A percentile compares a stretch with the other conserved stretches of the same genome.
phyloP scores from a whole-genome alignment of 2,113 vertebrate species.

The Ammodytes dubius region DNA sequence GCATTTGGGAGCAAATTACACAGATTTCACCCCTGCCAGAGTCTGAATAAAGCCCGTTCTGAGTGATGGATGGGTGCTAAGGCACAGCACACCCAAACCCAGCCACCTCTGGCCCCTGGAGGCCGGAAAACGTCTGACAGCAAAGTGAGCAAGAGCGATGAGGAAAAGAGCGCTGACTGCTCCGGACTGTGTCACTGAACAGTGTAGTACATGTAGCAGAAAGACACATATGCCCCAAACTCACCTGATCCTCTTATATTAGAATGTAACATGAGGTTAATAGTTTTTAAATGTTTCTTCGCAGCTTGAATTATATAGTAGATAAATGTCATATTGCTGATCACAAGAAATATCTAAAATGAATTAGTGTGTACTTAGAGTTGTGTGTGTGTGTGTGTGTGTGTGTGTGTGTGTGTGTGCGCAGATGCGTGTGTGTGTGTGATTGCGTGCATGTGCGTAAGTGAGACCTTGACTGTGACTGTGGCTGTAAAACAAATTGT shows the following conservation, averaged over 20 bases:
- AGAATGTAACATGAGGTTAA: not conserved
- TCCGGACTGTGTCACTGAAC: slow-evolving; percentile 4
- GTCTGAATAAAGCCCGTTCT: slow-evolving; percentile 77
- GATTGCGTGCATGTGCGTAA: not conserved
- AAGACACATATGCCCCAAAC: not conserved
- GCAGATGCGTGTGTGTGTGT: slow-evolving; percentile 10
- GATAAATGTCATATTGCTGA: not conserved
- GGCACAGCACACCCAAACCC: slow-evolving; percentile 70
- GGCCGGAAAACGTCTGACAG: slow-evolving; percentile 71
- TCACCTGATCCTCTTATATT: slow-evolving; percentile 1
- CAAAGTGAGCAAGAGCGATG: slow-evolving; percentile 49
- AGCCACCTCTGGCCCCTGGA: slow-evolving; percentile 68
- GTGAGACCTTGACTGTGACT: slow-evolving; percentile 58
- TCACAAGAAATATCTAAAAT: not conserved
- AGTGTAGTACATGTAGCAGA: not conserved
- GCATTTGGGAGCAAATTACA: slow-evolving; percentile 83
- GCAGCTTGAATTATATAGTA: not conserved
- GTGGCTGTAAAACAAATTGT: slow-evolving; percentile 64
- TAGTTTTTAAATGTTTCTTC: not conserved
- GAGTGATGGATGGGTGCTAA: slow-evolving; percentile 81
- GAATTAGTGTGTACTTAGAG: not conserved
- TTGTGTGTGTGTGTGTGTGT: slow-evolving; percentile 6
- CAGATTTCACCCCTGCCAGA: slow-evolving; percentile 86
- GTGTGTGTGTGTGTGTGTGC: slow-evolving; percentile 12
- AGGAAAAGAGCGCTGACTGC: slow-evolving; percentile 13